Evolutionary conservation across 2,888 invertebrate species (phyloP).

Genomic region (Tetragonula carbonaria): DNA sequence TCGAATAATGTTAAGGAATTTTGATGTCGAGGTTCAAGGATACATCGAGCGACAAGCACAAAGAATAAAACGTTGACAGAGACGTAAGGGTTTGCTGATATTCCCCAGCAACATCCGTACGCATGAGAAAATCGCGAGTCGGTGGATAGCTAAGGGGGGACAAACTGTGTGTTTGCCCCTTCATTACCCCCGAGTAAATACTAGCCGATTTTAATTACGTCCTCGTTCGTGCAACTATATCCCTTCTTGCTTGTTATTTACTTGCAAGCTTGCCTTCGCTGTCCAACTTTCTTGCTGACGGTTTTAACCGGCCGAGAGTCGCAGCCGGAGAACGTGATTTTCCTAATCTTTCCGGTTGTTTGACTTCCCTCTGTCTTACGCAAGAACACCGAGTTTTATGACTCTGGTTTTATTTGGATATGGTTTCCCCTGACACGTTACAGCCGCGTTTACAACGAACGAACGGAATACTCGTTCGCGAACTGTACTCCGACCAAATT

Average conservation of each 20-base stretch:
- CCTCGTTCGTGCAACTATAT: constrained; percentile 76
- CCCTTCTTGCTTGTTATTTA: constrained; percentile 81
- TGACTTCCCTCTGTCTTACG: not conserved
- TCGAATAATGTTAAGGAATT: not conserved
- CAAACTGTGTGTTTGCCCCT: constrained; percentile 82
- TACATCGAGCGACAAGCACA: not conserved
- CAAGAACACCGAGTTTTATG: not conserved
- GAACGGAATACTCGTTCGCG: too few species aligned
- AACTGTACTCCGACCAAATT: too few species aligned
- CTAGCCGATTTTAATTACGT: constrained; percentile 83
- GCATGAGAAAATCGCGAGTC: constrained; percentile 35
- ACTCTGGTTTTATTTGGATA: not conserved
- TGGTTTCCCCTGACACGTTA: not conserved
- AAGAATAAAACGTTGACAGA: not conserved
- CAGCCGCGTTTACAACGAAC: too few species aligned
- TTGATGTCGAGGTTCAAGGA: not conserved
- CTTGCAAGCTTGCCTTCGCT: constrained; percentile 73
- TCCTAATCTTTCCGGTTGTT: constrained; percentile 35
- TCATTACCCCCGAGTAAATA: constrained; percentile 83
- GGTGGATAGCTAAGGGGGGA: constrained; percentile 77
- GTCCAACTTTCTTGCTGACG: constrained; percentile 79
- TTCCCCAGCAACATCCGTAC: not conserved
- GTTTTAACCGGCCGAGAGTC: constrained; percentile 73
- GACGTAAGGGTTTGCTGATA: not conserved
- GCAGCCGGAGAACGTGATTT: constrained; percentile 63